Conservation (phyloP, 2,113 vertebrate genomes). For the Herpailurus yagouaroundi region DNA sequence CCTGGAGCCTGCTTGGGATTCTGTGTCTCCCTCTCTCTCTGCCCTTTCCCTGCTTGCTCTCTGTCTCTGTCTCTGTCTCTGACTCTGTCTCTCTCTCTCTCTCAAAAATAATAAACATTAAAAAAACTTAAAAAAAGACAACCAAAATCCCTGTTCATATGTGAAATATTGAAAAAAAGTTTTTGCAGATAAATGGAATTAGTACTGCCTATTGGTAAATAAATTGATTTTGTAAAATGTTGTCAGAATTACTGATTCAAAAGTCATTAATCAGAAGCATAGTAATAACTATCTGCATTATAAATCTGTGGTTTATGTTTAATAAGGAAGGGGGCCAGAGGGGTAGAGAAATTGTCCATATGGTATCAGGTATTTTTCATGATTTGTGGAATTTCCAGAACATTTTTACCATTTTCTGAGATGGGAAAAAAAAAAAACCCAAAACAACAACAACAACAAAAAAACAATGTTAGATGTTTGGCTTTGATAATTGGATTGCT, state of each 20-base stretch:
- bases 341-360: background rate
- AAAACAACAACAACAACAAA: background rate
- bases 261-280: background rate
- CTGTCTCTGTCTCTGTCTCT: too few relatives aligned
- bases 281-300: background rate
- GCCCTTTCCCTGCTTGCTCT: too few relatives aligned
- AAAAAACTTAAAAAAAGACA: background rate
- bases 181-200: background rate
- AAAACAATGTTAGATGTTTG: background rate
- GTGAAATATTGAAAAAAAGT: background rate
- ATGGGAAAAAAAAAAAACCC: background rate
- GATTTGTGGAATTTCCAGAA: background rate
- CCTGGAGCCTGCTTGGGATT: too few relatives aligned
- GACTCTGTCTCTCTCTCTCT: too few relatives aligned
- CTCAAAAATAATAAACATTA: too few relatives aligned
- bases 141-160: background rate
- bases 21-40: too few relatives aligned
- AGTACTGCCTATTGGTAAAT: background rate
- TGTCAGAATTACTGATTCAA: background rate
- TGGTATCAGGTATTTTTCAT: background rate
- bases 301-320: background rate
- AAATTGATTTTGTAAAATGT: background rate
- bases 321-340: background rate
- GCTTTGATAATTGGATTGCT: background rate
- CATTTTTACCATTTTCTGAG: background rate